Conservation (phyloP, 2,113 vertebrate species). For the Condylura cristata region DNA sequence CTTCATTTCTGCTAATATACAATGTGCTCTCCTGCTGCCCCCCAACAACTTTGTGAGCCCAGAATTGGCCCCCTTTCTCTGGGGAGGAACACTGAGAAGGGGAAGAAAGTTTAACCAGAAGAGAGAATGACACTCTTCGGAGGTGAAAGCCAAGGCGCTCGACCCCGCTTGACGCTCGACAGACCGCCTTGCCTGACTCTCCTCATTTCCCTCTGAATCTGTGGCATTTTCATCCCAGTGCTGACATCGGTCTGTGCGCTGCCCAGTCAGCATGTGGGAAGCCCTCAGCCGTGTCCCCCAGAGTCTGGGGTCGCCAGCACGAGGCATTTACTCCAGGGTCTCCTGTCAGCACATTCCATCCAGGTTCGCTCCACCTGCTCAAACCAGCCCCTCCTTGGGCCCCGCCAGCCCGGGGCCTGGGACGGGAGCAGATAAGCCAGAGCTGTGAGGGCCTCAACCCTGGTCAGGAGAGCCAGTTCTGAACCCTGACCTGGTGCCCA, state of each 20-base stretch:
- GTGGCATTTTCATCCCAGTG: neutral
- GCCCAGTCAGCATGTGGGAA: neutral
- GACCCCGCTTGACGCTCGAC: neutral
- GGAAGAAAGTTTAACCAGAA: neutral
- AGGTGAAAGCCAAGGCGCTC: neutral
- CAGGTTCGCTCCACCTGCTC: too few species aligned
- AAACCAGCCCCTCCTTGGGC: rapidly evolving
- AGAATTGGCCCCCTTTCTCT: neutral
- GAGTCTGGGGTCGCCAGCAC: rapidly evolving
- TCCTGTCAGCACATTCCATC: neutral
- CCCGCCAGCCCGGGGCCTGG: neutral
- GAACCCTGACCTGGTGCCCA: neutral
- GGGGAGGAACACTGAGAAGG: rapidly evolving
- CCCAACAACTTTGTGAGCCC: neutral
- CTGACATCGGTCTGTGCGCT: too few species aligned
- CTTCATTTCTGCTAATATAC: neutral
- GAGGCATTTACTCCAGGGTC: neutral
- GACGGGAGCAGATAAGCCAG: rapidly evolving
- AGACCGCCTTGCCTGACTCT: neutral
- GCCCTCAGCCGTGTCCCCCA: neutral
- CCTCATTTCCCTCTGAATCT: neutral
- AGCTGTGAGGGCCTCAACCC: neutral
- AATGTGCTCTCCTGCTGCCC: rapidly evolving
- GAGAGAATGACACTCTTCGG: neutral
- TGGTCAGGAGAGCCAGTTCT: neutral